Evolutionary conservation across 2,888 invertebrate genomes (phyloP).

Genomic region (Catocala fraxini): DNA sequence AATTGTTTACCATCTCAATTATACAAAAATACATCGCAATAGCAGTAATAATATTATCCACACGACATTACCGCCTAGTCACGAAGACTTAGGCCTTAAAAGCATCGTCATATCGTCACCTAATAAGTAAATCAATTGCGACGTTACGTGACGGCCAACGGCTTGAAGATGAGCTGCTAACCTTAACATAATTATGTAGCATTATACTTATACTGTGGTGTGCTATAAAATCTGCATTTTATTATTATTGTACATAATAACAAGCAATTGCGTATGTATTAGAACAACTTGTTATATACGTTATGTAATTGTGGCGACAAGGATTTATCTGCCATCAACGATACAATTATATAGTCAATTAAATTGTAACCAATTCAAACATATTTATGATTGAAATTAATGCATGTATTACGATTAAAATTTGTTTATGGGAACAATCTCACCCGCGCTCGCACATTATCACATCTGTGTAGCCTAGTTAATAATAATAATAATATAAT

Average conservation of each 20-base stretch:
- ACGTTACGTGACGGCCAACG: constrained; percentile 22
- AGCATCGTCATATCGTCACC: constrained; percentile 3
- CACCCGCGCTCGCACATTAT: too few species aligned
- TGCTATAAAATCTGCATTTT: constrained; percentile 31
- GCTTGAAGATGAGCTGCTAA: constrained; percentile 46
- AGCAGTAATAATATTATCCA: background rate
- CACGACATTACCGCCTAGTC: background rate
- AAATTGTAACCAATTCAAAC: too few species aligned
- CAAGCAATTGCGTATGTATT: background rate
- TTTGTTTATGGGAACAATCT: too few species aligned
- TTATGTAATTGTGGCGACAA: background rate
- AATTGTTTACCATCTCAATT: too few species aligned
- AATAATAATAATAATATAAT: too few species aligned
- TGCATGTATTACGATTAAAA: too few species aligned
- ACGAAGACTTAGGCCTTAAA: constrained; percentile 7
- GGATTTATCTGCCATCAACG: too few species aligned
- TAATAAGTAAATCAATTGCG: constrained; percentile 20
- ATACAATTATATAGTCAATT: too few species aligned
- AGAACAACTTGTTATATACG: background rate
- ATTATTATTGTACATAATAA: background rate
- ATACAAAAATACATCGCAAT: background rate
- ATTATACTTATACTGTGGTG: background rate
- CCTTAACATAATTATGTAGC: constrained; percentile 48
- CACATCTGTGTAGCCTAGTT: too few species aligned
- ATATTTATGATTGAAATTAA: too few species aligned